A percentile compares a stretch with the other conserved stretches of the same genome.
Conservation (phyloP, 2,888 invertebrate species). For the Drosophila merina region DNA sequence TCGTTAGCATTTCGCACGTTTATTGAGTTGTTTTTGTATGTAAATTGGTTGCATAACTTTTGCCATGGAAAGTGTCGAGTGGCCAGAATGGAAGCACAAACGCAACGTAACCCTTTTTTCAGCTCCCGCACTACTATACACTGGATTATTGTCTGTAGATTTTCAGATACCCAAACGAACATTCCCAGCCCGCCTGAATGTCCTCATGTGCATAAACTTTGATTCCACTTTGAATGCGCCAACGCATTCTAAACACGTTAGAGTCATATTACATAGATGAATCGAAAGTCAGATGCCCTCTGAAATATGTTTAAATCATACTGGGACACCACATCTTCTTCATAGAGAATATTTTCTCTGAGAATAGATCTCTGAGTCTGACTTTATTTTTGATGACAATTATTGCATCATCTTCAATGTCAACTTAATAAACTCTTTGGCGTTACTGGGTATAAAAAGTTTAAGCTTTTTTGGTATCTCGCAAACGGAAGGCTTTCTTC, state of each 20-base stretch:
- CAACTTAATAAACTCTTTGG: background rate
- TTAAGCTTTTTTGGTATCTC: slow-evolving; percentile 51
- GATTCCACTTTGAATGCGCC: slow-evolving; percentile 67
- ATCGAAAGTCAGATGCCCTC: background rate
- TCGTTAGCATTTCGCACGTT: slow-evolving; percentile 80
- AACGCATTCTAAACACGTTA: slow-evolving; percentile 55
- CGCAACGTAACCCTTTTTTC: slow-evolving; percentile 33
- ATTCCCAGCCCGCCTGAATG: slow-evolving; percentile 5
- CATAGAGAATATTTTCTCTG: background rate
- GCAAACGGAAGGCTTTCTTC: slow-evolving; percentile 23
- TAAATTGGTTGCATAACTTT: slow-evolving; percentile 76
- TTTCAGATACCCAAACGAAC: slow-evolving; percentile 54
- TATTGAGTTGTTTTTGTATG: slow-evolving; percentile 80
- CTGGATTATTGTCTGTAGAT: slow-evolving; percentile 77
- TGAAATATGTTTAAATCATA: background rate
- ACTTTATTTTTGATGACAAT: background rate
- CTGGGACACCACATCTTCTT: background rate
- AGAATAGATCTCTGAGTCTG: background rate
- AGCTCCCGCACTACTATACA: slow-evolving; percentile 48
- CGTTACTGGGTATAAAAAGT: slow-evolving; percentile 49
- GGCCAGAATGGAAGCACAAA: slow-evolving; percentile 53
- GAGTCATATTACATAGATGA: background rate
- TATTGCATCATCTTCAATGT: background rate
- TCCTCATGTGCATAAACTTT: slow-evolving; percentile 66
- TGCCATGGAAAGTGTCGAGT: slow-evolving; percentile 69